Conservation (phyloP, 2,797 vertebrate species). For the Mormyrus proboscirostris region DNA sequence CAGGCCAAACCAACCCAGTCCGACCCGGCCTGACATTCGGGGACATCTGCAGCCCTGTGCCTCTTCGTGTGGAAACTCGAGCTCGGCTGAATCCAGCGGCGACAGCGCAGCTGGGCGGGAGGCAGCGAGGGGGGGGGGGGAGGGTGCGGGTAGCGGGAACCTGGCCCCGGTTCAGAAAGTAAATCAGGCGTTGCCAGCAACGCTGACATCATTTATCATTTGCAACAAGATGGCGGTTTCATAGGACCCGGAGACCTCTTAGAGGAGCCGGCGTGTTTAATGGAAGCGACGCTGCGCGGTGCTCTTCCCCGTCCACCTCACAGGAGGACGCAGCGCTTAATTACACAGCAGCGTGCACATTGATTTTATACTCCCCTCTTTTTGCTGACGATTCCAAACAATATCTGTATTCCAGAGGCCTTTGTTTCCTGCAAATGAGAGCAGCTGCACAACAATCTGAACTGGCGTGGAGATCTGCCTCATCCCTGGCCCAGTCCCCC, state of each 20-base stretch:
- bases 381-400: slow-evolving; percentile 7
- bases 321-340: not conserved
- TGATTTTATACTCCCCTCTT: slow-evolving; percentile 11
- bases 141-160: not conserved
- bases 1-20: slow-evolving; percentile 29
- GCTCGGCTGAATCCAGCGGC: not conserved
- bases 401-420: slow-evolving; percentile 12
- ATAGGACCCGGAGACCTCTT: slow-evolving; percentile 16
- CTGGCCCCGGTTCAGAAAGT: slow-evolving; percentile 9
- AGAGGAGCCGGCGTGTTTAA: not conserved
- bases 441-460: not conserved
- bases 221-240: slow-evolving; percentile 8
- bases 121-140: not conserved
- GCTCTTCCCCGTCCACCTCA: not conserved
- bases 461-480: not conserved
- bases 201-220: slow-evolving; percentile 16
- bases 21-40: not conserved
- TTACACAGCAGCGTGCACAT: slow-evolving; percentile 1
- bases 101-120: not conserved
- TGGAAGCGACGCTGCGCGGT: not conserved
- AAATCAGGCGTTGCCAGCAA: slow-evolving; percentile 15
- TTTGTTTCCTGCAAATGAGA: not conserved
- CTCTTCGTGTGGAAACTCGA: not conserved
- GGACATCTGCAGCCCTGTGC: not conserved
- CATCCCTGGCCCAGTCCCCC: too few species aligned